These are phyloP conservation scores for Alosa alosa DNA, from an alignment of 2,113 vertebrate genomes.

Conservation along the genomic window DNA sequence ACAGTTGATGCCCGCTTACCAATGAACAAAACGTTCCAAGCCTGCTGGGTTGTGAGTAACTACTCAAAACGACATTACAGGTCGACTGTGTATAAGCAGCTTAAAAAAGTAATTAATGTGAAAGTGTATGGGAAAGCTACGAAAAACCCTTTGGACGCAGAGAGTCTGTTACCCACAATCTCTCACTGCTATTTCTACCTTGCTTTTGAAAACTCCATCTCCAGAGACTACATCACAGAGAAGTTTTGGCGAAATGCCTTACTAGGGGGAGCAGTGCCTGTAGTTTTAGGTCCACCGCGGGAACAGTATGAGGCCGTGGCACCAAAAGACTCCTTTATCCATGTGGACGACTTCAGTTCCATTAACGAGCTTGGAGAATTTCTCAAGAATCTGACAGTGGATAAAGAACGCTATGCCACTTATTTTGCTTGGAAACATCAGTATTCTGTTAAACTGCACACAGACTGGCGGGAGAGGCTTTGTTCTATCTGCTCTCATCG, in stretches of 20 bases:
- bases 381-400: slow-evolving; percentile 66
- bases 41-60: slow-evolving; percentile 89
- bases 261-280: slow-evolving; percentile 73
- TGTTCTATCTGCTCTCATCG: slow-evolving; percentile 75
- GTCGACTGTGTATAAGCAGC: slow-evolving; percentile 67
- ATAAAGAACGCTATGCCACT: slow-evolving; percentile 67
- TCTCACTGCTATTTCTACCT: slow-evolving; percentile 88
- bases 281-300: slow-evolving; percentile 82
- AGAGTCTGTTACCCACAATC: slow-evolving; percentile 72
- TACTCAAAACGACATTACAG: slow-evolving; percentile 72
- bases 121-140: slow-evolving; percentile 74
- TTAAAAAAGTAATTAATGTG: slow-evolving; percentile 69
- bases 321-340: slow-evolving; percentile 82
- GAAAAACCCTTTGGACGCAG: slow-evolving; percentile 53
- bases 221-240: slow-evolving; percentile 90
- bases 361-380: slow-evolving; percentile 71
- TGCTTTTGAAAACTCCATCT: slow-evolving; percentile 86
- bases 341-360: slow-evolving; percentile 81
- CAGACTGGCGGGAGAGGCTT: slow-evolving; percentile 81
- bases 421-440: slow-evolving; percentile 78
- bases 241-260: slow-evolving; percentile 90
- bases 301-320: slow-evolving; percentile 77
- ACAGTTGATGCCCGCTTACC: background rate
- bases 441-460: slow-evolving; percentile 68
- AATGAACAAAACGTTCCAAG: slow-evolving; percentile 68